These are phyloP conservation scores for Phoebastria nigripes DNA, from an alignment of 2,797 vertebrate species.

Conservation along the genomic window DNA sequence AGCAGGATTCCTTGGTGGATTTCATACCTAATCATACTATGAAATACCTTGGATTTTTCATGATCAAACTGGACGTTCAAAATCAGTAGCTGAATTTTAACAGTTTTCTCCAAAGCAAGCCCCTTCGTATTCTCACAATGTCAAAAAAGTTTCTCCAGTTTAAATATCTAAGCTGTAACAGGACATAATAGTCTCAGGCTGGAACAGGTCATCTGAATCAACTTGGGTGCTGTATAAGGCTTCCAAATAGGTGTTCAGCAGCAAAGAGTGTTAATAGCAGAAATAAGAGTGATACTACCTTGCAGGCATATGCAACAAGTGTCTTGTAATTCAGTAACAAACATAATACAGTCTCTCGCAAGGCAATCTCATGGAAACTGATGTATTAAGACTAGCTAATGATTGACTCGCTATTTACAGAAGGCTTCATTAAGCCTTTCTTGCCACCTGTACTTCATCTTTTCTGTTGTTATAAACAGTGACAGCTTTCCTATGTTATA, in stretches of 20 bases:
- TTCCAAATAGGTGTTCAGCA: background rate
- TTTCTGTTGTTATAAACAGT: background rate
- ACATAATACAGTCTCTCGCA: background rate
- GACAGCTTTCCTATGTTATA: background rate
- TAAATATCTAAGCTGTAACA: background rate
- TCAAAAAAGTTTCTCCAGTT: background rate
- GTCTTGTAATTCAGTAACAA: background rate
- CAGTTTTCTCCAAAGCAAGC: background rate
- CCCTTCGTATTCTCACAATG: background rate
- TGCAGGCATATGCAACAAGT: background rate
- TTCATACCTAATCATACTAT: background rate
- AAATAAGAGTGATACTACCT: background rate
- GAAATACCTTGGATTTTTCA: background rate
- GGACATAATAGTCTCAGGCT: background rate
- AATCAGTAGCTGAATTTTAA: background rate
- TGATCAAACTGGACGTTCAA: background rate
- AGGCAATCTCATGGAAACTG: background rate
- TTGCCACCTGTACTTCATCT: background rate
- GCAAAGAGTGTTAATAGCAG: background rate
- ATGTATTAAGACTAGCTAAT: background rate
- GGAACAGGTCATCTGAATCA: background rate
- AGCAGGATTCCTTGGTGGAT: background rate
- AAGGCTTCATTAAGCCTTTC: background rate
- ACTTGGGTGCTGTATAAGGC: background rate
- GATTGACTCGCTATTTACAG: constrained; percentile 27